Conservation (phyloP, 2,888 invertebrate species). For the Drosophila meridionalis region DNA sequence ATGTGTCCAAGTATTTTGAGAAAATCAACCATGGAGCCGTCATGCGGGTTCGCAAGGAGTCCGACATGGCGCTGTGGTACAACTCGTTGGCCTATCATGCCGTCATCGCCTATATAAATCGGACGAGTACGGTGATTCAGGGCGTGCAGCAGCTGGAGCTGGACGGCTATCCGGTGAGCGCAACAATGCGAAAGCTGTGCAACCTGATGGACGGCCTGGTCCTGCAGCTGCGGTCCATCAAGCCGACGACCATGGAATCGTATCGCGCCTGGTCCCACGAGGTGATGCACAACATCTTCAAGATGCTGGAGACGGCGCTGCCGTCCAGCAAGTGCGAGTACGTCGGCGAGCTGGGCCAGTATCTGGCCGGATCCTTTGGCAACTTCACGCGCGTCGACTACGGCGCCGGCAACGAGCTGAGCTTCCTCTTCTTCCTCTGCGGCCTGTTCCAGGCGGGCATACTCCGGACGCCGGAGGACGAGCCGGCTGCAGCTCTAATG, state of each 20-base stretch:
- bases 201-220: slow-evolving; percentile 89
- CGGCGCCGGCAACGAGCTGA: slow-evolving; percentile 98
- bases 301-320: slow-evolving; percentile 88
- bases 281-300: slow-evolving; percentile 88
- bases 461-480: slow-evolving; percentile 90
- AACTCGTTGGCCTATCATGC: slow-evolving; percentile 93
- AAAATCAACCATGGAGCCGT: slow-evolving; percentile 14
- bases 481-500: slow-evolving; percentile 89
- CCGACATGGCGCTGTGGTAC: slow-evolving; percentile 42
- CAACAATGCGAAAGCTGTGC: slow-evolving; percentile 87
- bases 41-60: slow-evolving; percentile 13
- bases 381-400: slow-evolving; percentile 98
- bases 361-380: slow-evolving; percentile 96
- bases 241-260: slow-evolving; percentile 96
- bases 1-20: slow-evolving; percentile 17
- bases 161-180: slow-evolving; percentile 87
- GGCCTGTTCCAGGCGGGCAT: slow-evolving; percentile 96
- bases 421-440: slow-evolving; percentile 97
- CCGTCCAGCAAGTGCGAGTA: slow-evolving; percentile 87
- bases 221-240: neutral
- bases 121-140: slow-evolving; percentile 93
- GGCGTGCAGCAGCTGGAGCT: slow-evolving; percentile 88
- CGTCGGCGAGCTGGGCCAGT: slow-evolving; percentile 93
- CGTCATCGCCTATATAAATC: slow-evolving; percentile 93
- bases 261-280: slow-evolving; percentile 92